These are phyloP conservation scores for Alentia gelatinosa DNA, from an alignment of 2,888 invertebrate genomes.

Conservation along the genomic window DNA sequence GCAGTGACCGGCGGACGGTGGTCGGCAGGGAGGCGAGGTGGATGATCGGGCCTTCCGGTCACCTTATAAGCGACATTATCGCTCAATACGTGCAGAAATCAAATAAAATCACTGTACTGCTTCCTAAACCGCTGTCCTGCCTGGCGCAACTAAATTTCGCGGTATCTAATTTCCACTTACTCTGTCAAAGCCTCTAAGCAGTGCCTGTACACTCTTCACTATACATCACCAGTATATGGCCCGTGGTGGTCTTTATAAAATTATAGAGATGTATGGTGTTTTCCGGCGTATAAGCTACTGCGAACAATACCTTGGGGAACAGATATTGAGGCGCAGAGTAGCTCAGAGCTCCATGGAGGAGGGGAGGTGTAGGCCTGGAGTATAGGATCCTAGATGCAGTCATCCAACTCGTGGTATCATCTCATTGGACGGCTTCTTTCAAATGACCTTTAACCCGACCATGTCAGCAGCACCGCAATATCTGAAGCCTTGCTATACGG, in stretches of 20 bases:
- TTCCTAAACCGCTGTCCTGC: neutral
- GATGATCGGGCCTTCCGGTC: conserved; percentile 1
- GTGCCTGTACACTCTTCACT: neutral
- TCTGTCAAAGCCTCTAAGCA: neutral
- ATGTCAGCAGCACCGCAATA: neutral
- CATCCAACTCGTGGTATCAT: neutral
- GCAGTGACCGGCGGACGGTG: neutral
- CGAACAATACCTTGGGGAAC: neutral
- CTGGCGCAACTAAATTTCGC: neutral
- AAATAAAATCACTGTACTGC: neutral
- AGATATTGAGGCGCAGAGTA: neutral
- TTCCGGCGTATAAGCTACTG: neutral
- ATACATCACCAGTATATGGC: neutral
- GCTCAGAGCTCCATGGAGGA: neutral
- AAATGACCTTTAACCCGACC: neutral
- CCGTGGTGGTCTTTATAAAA: neutral
- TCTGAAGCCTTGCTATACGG: neutral
- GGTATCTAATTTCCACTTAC: neutral
- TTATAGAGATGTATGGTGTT: neutral
- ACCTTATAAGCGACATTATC: neutral
- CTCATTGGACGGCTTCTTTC: neutral
- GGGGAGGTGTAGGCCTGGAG: too few relatives aligned
- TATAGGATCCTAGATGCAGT: neutral
- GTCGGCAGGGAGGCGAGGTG: neutral
- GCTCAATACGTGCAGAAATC: neutral